Evolutionary conservation across 2,113 vertebrate genomes (phyloP), one percentile per base, ranked within the genome.

Genomic region (Terrapene triunguis): DNA sequence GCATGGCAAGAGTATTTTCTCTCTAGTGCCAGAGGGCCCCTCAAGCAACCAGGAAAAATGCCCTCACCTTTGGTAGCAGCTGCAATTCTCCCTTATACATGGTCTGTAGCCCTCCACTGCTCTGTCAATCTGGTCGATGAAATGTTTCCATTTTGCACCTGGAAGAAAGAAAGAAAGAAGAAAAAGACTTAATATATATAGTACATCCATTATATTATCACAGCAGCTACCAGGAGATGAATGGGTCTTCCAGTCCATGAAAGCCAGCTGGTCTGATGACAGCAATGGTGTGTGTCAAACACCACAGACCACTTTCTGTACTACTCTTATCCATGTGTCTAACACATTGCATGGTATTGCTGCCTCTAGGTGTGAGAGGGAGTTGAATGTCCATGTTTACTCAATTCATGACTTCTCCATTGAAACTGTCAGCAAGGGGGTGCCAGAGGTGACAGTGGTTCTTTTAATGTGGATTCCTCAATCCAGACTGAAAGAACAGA

Each of bases 21-120:
- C 44, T 54, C 12, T 59, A 74, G 2, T 0, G 0, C 6, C 82
- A 55, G 86, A 22, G 44, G 57, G 25, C 85, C 74, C 54, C 65
- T 12, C 17, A 38, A 14, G 42, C 13, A 59, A 55, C 53, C 96
- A 80, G 79, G 14, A 94, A 78, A 74, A 32, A 5, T 48, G 2
- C 47, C 91, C 95, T 98, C 95, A 99, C 99, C 98, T 98, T 35
- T 97, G 97, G 95, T 99, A 98, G 96, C 99, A 99, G 98, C 99
- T 99, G 93, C 99, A 99, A 95, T 99, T 99, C 90, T 93, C 98
- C 92, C 98, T 98, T 85, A 93, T 96, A 91, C 99, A 99, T 0
- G 99, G 98, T 50, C 96, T 91, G 92, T 99, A 98, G 29, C 69
- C 97, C 85, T 97, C 95, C 88, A 99, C 97, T 55, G 98, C 98